A percentile compares a stretch with the other conserved stretches of the same genome.
Conservation (phyloP, 2,113 vertebrate genomes). For the Harpagus bidentatus region DNA sequence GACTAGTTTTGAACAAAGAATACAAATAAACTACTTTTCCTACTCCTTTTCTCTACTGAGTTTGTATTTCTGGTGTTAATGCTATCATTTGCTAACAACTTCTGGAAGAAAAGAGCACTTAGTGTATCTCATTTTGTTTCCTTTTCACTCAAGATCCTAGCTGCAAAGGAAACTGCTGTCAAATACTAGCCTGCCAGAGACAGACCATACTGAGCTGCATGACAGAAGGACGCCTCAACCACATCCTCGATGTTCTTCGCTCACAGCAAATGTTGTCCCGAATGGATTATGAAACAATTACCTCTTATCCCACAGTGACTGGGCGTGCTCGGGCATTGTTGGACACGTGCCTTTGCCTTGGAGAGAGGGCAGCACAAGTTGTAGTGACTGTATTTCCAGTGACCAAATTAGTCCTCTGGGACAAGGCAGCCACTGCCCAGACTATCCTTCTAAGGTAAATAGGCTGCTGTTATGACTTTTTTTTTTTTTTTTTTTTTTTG, state of each 20-base stretch:
- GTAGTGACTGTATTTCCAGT: constrained; percentile 43
- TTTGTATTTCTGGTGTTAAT: background rate
- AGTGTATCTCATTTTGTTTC: background rate
- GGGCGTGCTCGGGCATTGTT: constrained; percentile 63
- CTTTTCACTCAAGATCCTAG: background rate
- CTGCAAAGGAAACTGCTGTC: constrained; percentile 23
- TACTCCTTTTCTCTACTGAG: background rate
- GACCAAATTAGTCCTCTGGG: background rate
- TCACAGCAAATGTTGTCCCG: constrained; percentile 49
- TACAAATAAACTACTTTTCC: background rate
- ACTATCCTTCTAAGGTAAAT: background rate
- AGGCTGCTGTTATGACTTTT: background rate
- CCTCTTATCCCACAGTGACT: constrained; percentile 50
- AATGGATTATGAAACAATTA: constrained; percentile 71
- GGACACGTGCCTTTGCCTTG: constrained; percentile 66
- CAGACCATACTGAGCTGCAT: constrained; percentile 68
- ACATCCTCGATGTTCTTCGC: constrained; percentile 68
- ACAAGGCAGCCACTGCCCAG: background rate
- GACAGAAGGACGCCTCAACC: constrained; percentile 78
- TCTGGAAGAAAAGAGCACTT: background rate
- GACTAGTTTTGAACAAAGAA: background rate
- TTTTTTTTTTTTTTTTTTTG: background rate
- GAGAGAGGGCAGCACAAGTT: constrained; percentile 61
- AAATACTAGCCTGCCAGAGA: constrained; percentile 56
- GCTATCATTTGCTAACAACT: background rate